Conservation (phyloP, 2,797 vertebrate genomes). For the Poeciliopsis gracilis region DNA sequence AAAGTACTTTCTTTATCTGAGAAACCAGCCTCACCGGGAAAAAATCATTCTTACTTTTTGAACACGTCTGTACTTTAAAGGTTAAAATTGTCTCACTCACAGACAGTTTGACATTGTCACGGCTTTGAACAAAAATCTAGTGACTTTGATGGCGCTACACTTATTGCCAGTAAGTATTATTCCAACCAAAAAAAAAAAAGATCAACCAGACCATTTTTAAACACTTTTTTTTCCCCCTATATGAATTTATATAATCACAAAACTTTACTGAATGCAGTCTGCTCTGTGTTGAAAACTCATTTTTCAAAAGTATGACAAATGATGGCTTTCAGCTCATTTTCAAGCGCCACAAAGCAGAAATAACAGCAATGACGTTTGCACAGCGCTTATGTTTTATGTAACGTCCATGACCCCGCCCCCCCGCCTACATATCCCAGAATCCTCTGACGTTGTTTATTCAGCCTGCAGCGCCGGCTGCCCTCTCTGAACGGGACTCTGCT, state of each 20-base stretch:
- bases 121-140: not conserved
- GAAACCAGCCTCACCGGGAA: not conserved
- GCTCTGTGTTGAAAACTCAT: not conserved
- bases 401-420: too few relatives aligned
- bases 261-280: not conserved
- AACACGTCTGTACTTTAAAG: not conserved
- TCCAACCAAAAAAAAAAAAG: not conserved
- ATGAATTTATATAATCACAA: not conserved
- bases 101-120: too few relatives aligned
- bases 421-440: conserved; percentile 71
- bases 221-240: not conserved
- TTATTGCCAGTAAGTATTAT: not conserved
- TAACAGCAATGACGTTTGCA: not conserved
- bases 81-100: not conserved
- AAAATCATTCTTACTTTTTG: not conserved
- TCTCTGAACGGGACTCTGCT: not conserved
- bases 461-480: not conserved
- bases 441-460: conserved; percentile 29
- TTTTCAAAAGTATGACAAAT: not conserved
- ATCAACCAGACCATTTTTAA: not conserved
- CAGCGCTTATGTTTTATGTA: not conserved
- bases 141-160: not conserved
- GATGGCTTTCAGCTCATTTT: not conserved
- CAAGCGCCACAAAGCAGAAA: not conserved
- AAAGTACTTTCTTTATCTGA: not conserved